Evolutionary conservation across 2,797 vertebrate species (phyloP).

Genomic region (Sorex maritimensis): DNA sequence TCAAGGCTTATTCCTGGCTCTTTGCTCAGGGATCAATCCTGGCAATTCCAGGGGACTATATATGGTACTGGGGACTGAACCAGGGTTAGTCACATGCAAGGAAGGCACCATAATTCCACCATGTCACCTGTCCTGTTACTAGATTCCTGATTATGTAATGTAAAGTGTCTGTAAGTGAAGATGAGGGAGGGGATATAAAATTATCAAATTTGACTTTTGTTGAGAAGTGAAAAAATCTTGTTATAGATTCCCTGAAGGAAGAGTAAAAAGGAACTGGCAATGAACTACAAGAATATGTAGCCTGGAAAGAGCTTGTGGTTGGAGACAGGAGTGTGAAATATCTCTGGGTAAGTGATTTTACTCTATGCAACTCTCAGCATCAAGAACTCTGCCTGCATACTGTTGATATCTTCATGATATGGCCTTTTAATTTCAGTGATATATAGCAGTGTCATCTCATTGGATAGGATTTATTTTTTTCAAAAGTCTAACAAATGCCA

Average conservation of each 20-base stretch:
- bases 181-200: not conserved
- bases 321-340: not conserved
- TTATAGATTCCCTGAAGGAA: not conserved
- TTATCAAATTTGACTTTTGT: not conserved
- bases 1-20: too few species aligned
- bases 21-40: too few species aligned
- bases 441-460: not conserved
- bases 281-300: not conserved
- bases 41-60: too few species aligned
- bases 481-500: constrained; percentile 35
- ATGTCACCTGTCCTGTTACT: not conserved
- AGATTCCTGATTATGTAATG: not conserved
- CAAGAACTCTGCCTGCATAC: not conserved
- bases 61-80: too few species aligned
- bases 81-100: too few species aligned
- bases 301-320: not conserved
- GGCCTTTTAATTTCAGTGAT: constrained; percentile 42
- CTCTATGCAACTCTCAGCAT: not conserved
- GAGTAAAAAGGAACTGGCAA: not conserved
- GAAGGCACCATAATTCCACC: not conserved
- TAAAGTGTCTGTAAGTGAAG: not conserved
- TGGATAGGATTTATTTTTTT: constrained; percentile 36
- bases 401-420: constrained; percentile 3
- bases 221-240: not conserved
- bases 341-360: not conserved